Conservation (phyloP, 2,113 vertebrate genomes). For the Catagonus wagneri region DNA sequence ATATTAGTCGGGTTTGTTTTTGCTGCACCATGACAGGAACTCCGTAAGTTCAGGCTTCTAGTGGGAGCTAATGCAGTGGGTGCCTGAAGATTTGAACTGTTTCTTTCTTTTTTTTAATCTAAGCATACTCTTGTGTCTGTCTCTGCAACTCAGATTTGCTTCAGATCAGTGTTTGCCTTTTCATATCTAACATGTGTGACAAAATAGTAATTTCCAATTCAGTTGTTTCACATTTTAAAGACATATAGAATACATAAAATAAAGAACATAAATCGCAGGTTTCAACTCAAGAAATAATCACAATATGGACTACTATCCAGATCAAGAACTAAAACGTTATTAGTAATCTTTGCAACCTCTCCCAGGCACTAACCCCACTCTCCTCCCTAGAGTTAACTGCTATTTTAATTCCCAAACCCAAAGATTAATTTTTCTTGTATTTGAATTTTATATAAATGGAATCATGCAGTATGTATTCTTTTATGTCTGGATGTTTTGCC, state of each 20-base stretch:
- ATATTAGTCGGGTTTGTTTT: no score
- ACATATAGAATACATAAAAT: not conserved
- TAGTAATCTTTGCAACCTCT: not conserved
- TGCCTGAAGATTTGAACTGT: not conserved
- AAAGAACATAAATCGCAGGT: conserved; percentile 42
- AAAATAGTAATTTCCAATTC: conserved; percentile 50
- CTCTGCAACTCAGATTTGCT: conserved; percentile 25
- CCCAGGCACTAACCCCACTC: not conserved
- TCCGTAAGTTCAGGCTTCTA: not conserved
- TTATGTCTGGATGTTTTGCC: not conserved
- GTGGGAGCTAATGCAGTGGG: not conserved
- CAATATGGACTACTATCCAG: not conserved
- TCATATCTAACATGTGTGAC: conserved; percentile 13
- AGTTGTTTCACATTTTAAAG: conserved; percentile 39
- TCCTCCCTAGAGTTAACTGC: not conserved
- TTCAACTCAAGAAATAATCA: conserved; percentile 49
- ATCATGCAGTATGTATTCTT: not conserved
- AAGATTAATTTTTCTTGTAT: not conserved
- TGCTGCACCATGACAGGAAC: no score
- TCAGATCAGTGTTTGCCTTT: not conserved
- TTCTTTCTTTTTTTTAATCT: not conserved
- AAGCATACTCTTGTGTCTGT: not conserved
- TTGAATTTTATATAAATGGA: conserved; percentile 33
- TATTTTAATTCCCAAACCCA: not conserved
- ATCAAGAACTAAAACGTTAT: not conserved